These are phyloP conservation scores for Ichneumoninae sp. DNA, from an alignment of 2,888 invertebrate species.

Conservation along the genomic window DNA sequence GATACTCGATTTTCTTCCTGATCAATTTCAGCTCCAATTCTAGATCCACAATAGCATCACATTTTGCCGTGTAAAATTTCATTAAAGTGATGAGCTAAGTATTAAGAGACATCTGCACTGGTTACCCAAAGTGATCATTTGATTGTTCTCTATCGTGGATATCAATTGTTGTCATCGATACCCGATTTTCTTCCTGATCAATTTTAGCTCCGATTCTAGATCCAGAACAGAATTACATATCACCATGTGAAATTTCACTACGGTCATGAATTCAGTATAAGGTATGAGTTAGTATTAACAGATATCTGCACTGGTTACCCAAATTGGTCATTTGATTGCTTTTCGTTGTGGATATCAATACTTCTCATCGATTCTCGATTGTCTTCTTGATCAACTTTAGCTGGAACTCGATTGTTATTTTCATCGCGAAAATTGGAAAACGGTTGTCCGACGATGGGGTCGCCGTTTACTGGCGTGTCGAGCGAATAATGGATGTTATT, in stretches of 20 bases:
- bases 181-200: background rate
- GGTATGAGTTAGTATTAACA: too few species aligned
- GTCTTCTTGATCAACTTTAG: background rate
- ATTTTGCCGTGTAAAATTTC: too few species aligned
- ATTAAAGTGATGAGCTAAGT: background rate
- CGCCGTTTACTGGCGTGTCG: background rate
- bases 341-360: background rate
- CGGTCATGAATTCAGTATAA: background rate
- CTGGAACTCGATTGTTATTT: conserved; percentile 28
- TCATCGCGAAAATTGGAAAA: conserved; percentile 34
- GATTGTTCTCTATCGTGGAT: background rate
- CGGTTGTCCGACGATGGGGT: background rate
- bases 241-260: too few species aligned
- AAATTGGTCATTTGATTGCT: background rate
- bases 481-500: background rate
- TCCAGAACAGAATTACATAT: too few species aligned
- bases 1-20: background rate
- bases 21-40: background rate
- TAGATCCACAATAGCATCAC: too few species aligned
- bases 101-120: background rate
- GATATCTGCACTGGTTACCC: conserved; percentile 16
- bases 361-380: background rate
- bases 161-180: background rate
- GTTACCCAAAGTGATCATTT: conserved; percentile 31
- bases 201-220: background rate